Evolutionary conservation across 2,888 invertebrate species (phyloP).

Genomic region (Adineta ricciae): DNA sequence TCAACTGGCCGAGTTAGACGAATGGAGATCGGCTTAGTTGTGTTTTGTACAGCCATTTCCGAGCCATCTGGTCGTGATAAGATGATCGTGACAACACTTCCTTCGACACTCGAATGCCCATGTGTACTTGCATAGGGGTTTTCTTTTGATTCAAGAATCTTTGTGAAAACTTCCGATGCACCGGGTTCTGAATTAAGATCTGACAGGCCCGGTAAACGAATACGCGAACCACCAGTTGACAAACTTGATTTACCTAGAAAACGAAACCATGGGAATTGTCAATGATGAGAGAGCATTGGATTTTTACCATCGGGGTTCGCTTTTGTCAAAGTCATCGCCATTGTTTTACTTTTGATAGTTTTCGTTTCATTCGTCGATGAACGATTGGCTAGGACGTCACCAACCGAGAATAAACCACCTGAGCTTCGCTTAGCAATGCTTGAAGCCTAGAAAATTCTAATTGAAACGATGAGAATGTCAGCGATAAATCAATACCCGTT

Average conservation of each 20-base stretch:
- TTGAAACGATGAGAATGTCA: neutral
- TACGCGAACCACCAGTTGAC: constrained; percentile 1
- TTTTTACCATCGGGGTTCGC: constrained; percentile 20
- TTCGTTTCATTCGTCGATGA: constrained; percentile 17
- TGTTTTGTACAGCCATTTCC: constrained; percentile 28
- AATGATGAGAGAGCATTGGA: neutral
- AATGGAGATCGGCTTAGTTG: neutral
- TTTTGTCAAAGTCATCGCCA: constrained; percentile 32
- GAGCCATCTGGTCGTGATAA: constrained; percentile 37
- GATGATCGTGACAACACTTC: constrained; percentile 36
- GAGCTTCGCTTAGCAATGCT: constrained; percentile 28
- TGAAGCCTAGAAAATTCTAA: neutral
- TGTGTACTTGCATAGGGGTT: constrained; percentile 26
- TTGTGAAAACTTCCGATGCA: neutral
- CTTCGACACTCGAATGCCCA: constrained; percentile 20
- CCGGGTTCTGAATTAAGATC: neutral
- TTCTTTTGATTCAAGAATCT: neutral
- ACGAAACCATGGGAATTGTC: too few relatives aligned
- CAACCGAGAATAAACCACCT: constrained; percentile 26
- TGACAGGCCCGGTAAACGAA: neutral
- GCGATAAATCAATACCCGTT: neutral
- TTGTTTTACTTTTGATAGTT: constrained; percentile 26
- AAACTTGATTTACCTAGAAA: constrained; percentile 11
- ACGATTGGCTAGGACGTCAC: constrained; percentile 1
- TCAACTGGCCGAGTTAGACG: neutral